Percentiles rank a stretch among this genome's conserved stretches.
Conservation (phyloP, 2,797 vertebrate species). For the Microctenopoma steveboyesi region DNA sequence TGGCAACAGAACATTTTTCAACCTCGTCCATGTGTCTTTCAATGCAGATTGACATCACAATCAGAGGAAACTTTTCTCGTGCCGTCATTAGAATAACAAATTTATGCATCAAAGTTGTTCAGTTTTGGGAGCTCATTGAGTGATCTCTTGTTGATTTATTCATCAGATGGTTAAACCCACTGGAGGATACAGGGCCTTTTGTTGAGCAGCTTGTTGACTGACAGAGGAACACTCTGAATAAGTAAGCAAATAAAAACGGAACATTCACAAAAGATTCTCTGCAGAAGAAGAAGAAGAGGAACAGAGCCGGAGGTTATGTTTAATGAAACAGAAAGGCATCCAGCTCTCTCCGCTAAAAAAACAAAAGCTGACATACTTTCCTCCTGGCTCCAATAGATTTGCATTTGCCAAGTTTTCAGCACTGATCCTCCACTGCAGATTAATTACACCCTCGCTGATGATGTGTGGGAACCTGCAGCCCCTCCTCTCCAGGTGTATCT, state of each 20-base stretch:
- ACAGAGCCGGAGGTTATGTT: slow-evolving; percentile 23
- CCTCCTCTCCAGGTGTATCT: slow-evolving; percentile 29
- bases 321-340: slow-evolving; percentile 28
- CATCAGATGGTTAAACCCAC: slow-evolving; percentile 1
- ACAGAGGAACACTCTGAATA: slow-evolving; percentile 1
- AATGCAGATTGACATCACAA: background rate
- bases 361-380: slow-evolving; percentile 36
- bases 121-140: background rate
- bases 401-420: slow-evolving; percentile 9
- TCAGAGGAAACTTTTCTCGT: background rate
- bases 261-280: background rate
- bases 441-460: background rate
- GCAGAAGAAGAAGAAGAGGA: slow-evolving; percentile 1
- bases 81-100: background rate
- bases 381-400: slow-evolving; percentile 16
- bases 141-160: background rate
- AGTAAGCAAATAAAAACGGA: background rate
- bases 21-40: background rate
- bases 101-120: background rate
- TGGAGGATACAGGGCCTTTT: background rate
- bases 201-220: slow-evolving; percentile 9
- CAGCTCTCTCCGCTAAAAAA: background rate
- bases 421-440: background rate
- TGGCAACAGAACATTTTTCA: no score
- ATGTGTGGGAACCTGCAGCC: background rate